These are phyloP conservation scores for Acanthopagrus latus DNA, from an alignment of 2,797 vertebrate species.

Conservation along the genomic window DNA sequence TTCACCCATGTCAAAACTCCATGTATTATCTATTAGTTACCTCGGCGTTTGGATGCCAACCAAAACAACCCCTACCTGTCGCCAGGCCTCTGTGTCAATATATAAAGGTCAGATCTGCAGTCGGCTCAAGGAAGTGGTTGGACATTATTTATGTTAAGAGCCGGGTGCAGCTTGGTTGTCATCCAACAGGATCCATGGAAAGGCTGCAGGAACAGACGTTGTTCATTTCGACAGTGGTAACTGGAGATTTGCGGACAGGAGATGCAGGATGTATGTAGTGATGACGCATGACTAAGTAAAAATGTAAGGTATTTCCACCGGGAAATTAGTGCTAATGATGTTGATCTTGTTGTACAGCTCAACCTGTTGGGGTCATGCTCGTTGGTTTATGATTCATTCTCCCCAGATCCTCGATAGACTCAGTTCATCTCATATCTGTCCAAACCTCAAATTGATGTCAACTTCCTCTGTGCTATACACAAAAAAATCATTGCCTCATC, in stretches of 20 bases:
- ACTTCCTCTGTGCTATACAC: slow-evolving; percentile 15
- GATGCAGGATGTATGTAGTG: slow-evolving; percentile 2
- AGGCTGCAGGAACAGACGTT: slow-evolving; percentile 13
- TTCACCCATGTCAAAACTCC: slow-evolving; percentile 30
- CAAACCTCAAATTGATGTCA: slow-evolving; percentile 32
- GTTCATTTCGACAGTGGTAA: slow-evolving; percentile 2
- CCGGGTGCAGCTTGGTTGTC: slow-evolving; percentile 29
- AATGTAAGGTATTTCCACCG: slow-evolving; percentile 6
- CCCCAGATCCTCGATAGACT: neutral
- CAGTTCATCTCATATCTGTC: slow-evolving; percentile 7
- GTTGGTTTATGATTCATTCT: slow-evolving; percentile 39
- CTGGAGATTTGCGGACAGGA: slow-evolving; percentile 12
- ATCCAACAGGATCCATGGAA: slow-evolving; percentile 39
- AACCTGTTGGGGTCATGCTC: neutral
- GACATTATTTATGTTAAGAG: slow-evolving; percentile 59
- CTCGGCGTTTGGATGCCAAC: slow-evolving; percentile 52
- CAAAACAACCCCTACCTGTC: slow-evolving; percentile 49
- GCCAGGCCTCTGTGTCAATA: slow-evolving; percentile 56
- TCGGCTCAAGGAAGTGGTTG: slow-evolving; percentile 43
- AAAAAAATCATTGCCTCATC: slow-evolving; percentile 43
- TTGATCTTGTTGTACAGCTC: slow-evolving; percentile 13
- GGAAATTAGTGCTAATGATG: slow-evolving; percentile 7
- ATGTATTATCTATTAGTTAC: slow-evolving; percentile 46
- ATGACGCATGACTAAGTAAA: slow-evolving; percentile 13
- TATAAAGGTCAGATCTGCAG: slow-evolving; percentile 41